Evolutionary conservation across 1,140 invertebrate species (phyloP), one percentile per base, ranked within the genome.

Genomic region (Onthophagus taurus): DNA sequence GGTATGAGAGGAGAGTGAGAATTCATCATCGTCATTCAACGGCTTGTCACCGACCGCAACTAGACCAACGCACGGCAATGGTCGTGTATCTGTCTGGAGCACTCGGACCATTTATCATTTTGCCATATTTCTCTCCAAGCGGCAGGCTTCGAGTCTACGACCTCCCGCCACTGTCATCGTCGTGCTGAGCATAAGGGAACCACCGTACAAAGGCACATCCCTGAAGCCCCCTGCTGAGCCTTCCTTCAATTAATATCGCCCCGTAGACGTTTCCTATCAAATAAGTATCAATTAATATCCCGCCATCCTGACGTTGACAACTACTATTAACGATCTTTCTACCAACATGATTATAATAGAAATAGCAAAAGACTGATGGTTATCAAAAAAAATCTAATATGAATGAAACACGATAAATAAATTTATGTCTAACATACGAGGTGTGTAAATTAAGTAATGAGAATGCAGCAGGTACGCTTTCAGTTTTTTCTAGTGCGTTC

Each of bases 21-120:
- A 45, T 45, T 45, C 26, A 37, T 44, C 45, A 34, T 51, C 45
- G 49, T 51, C 49, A 51, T 51, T 51, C 49, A 48, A 43, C 49
- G 44, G 49, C 42, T 51, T 51, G 49, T 51, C 49, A 47, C 16
- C 13, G 30, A 43, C 48, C 43, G 45, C 41, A 45, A 44, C 46
- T 37, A 37, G 49, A 51, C 49, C 42, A 51, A 47, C 45, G 29
- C 24, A 42, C 38, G 30, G 34, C 18, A 49, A 42, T 47, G 48
- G 37, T 45, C 35, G 20, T 50, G 44, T 52, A 50, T 49, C 51
- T 52, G 48, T 52, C 51, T 47, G 44, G 24, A 44, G 34, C 48
- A 50, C 44, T 49, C 21, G 42, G 23, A 48, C 41, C 51, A 52
- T 52, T 52, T 52, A 52, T 52, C 51, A 52, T 46, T 48, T 45